Conservation (phyloP, 2,797 vertebrate species). For the Brachyalestes nurse region DNA sequence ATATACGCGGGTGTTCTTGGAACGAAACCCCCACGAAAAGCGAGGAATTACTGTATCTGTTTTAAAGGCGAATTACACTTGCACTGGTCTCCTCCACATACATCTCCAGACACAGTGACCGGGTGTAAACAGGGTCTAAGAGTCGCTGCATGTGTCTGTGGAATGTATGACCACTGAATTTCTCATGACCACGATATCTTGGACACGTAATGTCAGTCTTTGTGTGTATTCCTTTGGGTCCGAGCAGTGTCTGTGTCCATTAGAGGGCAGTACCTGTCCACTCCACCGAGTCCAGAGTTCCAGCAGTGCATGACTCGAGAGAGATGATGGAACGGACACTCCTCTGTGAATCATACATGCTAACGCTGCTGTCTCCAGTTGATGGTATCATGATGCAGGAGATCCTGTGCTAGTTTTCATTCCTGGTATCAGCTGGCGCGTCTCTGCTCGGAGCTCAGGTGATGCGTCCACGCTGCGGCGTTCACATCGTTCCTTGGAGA, state of each 20-base stretch:
- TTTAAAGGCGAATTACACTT: too few relatives aligned
- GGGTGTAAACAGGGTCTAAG: too few relatives aligned
- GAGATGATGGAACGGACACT: slow-evolving; percentile 1
- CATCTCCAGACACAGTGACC: too few relatives aligned
- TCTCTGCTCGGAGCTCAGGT: not conserved
- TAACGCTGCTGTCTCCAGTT: slow-evolving; percentile 19
- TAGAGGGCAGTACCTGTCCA: slow-evolving; percentile 49
- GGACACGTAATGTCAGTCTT: not conserved
- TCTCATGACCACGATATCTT: not conserved
- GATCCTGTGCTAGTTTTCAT: slow-evolving; percentile 2
- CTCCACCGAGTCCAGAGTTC: not conserved
- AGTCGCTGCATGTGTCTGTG: too few relatives aligned
- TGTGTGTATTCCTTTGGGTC: too few relatives aligned
- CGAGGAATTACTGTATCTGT: too few relatives aligned
- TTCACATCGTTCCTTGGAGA: not conserved
- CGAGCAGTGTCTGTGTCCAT: not conserved
- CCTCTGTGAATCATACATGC: slow-evolving; percentile 29
- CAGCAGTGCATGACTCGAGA: not conserved
- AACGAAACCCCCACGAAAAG: too few relatives aligned
- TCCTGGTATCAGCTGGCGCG: not conserved
- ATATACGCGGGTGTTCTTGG: too few relatives aligned
- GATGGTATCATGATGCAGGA: slow-evolving; percentile 21
- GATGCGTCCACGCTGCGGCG: not conserved
- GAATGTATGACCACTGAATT: too few relatives aligned
- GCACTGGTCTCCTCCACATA: too few relatives aligned